Evolutionary conservation across 92 coral and sea anemone genomes (phyloP).

Genomic region (Bergia puertoricense): DNA sequence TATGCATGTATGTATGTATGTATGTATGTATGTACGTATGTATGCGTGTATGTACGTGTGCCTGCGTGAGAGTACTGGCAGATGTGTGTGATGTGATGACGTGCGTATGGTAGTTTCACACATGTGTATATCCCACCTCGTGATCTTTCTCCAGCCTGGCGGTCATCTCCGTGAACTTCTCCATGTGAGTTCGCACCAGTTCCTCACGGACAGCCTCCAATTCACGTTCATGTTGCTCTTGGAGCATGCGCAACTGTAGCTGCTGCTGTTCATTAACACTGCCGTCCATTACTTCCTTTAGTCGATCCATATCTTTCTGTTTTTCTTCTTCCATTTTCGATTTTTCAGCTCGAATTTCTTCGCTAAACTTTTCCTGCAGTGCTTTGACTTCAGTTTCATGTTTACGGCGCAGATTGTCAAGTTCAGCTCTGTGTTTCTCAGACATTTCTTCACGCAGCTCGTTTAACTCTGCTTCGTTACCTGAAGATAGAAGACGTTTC

Average conservation of each 20-base stretch:
- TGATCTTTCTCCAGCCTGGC: conserved; percentile 84
- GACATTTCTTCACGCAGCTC: conserved; percentile 59
- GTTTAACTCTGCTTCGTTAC: conserved; percentile 57
- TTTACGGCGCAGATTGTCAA: conserved; percentile 52
- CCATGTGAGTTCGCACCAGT: conserved; percentile 96
- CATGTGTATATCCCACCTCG: conserved; percentile 57
- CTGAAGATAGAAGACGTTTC: conserved; percentile 39
- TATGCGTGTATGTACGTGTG: too few relatives aligned
- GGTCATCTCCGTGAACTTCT: conserved; percentile 94
- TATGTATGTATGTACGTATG: too few relatives aligned
- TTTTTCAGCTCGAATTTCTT: conserved; percentile 73
- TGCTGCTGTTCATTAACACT: conserved; percentile 90
- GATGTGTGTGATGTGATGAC: neutral
- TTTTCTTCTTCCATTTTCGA: conserved; percentile 74
- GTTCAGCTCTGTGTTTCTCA: conserved; percentile 54
- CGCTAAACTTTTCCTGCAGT: conserved; percentile 62
- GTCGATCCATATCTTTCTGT: conserved; percentile 69
- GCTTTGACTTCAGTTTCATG: conserved; percentile 69
- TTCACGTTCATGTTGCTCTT: conserved; percentile 93
- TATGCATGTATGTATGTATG: too few relatives aligned
- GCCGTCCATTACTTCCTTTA: conserved; percentile 82
- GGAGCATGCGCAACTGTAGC: conserved; percentile 81
- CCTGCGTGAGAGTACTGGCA: too few relatives aligned
- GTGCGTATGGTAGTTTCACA: neutral
- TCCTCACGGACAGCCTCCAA: conserved; percentile 87